phyloP scores from a whole-genome alignment of 2,113 vertebrate genomes.

The Axis porcinus region DNA sequence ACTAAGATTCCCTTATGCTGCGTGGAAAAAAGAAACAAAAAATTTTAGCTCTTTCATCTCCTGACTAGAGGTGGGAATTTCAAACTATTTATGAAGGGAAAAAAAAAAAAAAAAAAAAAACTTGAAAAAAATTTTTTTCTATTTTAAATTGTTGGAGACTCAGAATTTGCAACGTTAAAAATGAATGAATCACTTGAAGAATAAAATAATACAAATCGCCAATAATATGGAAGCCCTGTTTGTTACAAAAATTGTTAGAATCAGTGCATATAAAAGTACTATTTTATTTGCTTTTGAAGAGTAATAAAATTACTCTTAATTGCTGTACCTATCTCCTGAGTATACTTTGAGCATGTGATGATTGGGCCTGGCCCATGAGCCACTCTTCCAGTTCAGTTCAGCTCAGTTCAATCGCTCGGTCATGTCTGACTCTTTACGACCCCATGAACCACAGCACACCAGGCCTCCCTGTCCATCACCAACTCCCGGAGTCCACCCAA shows the following conservation, averaged over 20 bases:
- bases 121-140: background rate
- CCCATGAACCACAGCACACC: too few species aligned
- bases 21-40: background rate
- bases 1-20: background rate
- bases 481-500: too few species aligned
- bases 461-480: too few species aligned
- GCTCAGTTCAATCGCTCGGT: too few species aligned
- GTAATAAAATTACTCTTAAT: background rate
- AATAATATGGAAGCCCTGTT: background rate
- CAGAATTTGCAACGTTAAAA: background rate
- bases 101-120: background rate
- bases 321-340: background rate
- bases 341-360: too few species aligned
- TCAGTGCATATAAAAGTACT: background rate
- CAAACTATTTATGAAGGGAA: background rate
- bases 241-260: background rate
- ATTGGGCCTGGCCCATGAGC: background rate
- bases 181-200: background rate
- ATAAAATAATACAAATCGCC: background rate
- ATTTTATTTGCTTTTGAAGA: background rate
- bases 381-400: background rate
- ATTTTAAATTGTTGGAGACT: background rate
- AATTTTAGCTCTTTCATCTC: background rate
- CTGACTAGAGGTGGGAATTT: background rate
- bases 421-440: too few species aligned